phyloP scores from a whole-genome alignment of 2,797 vertebrate species.

The Lithobates sylvaticus region DNA sequence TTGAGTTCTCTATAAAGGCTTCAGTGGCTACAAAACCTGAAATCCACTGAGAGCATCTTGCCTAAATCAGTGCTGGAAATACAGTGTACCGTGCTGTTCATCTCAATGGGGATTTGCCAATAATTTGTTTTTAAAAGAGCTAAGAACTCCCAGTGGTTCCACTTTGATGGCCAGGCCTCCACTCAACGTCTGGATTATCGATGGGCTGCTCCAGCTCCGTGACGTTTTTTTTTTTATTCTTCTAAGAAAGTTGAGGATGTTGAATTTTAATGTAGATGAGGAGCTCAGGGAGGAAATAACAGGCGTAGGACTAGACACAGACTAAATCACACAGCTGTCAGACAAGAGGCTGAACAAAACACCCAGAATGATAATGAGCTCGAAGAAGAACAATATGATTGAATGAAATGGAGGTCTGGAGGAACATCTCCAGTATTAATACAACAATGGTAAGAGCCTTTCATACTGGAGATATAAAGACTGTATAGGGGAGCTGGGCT shows the following conservation, averaged over 20 bases:
- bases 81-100: neutral
- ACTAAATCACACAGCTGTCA: constrained; percentile 43
- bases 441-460: neutral
- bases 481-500: neutral
- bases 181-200: constrained; percentile 39
- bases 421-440: neutral
- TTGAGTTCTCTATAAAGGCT: constrained; percentile 2
- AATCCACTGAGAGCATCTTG: constrained; percentile 30
- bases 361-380: constrained; percentile 35
- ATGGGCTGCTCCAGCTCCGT: constrained; percentile 22
- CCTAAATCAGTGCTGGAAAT: constrained; percentile 3
- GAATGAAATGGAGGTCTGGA: neutral
- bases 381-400: constrained; percentile 11
- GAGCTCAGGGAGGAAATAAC: constrained; percentile 33
- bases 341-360: constrained; percentile 40
- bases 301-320: constrained; percentile 18
- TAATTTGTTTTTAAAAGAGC: constrained; percentile 59
- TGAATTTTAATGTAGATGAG: constrained; percentile 49
- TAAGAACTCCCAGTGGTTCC: constrained; percentile 42
- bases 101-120: constrained; percentile 35
- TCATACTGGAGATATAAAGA: neutral
- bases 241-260: constrained; percentile 8
- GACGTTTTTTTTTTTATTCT: constrained; percentile 22
- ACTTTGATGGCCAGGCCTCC: constrained; percentile 35
- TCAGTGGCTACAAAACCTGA: constrained; percentile 11